Conservation (phyloP, 2,888 invertebrate genomes). For the Deilephila porcellus region DNA sequence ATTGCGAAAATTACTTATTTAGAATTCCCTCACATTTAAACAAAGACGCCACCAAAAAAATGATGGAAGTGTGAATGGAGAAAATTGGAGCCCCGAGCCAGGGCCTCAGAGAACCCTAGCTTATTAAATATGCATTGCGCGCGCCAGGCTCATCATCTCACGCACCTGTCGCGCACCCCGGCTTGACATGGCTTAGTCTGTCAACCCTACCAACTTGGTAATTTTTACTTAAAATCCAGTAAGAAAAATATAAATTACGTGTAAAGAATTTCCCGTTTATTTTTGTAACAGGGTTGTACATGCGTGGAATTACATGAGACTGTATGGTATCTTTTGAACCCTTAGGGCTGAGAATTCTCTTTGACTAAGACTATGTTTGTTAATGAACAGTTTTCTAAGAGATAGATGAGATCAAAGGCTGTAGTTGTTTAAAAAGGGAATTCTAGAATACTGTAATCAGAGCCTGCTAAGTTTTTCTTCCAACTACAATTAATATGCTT, state of each 20-base stretch:
- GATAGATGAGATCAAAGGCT: neutral
- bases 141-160: neutral
- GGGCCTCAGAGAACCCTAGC: neutral
- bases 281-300: neutral
- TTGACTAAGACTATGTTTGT: neutral
- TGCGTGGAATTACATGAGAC: neutral
- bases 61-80: constrained; percentile 1
- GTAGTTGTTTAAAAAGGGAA: neutral
- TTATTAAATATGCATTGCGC: constrained; percentile 30
- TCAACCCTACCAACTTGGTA: neutral
- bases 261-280: neutral
- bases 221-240: constrained; percentile 12
- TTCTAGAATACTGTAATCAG: neutral
- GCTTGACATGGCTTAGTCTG: neutral
- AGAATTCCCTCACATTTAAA: neutral
- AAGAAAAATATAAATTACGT: constrained; percentile 15
- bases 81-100: neutral
- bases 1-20: too few species aligned
- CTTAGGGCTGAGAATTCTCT: neutral
- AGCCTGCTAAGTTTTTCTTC: neutral
- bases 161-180: constrained; percentile 11
- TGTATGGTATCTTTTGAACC: neutral
- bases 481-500: too few species aligned
- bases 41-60: neutral
- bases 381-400: neutral